Base-by-base conservation (phyloP, 2,888 invertebrate species). In the Pachymerium ferrugineum region DNA sequence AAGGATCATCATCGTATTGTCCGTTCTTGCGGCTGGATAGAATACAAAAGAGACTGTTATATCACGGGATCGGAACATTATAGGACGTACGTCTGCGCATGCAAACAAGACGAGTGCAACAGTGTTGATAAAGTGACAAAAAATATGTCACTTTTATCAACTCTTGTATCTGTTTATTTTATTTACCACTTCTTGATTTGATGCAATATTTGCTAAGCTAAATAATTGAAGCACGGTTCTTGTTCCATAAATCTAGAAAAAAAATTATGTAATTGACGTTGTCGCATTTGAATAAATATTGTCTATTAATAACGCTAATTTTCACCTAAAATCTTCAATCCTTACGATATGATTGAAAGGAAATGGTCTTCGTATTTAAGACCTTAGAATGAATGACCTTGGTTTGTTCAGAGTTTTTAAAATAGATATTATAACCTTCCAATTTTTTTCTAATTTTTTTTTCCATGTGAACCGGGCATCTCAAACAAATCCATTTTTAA, bases 31-130 rank as follows among this genome's bases (percentile, higher is more conserved):
- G 71, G 71, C 38, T 38, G n/a, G 4, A 38, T 38, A 3, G n/a
- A 14, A 10, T 38, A 80, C 5, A 70, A 75, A 30, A 12, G 75
- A 77, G 35, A 70, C 1, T 30, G 31, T 30, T 71, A 71, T 22
- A 38, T 38, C 8, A 71, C 38, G 10, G 38, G 71, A 3, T 38
- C 38, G 4, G 71, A 71, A 22, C 0, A 3, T 1, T 38, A 38
- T 35, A 3, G 38, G 14, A 35, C 35, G 1, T 22, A 19, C 6
- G 35, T 33, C 10, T 71, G 38, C 14, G 10, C 3, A 6, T 71
- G 71, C n/a, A 33, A 16, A n/a, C 6, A 1, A 22, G 71, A 71
- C n/a, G 0, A 35, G 1, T 71, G 71, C 38, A 71, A 71, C 16
- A 35, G 71, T 22, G 71, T 25, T 19, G 3, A 25, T 8, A 10